A percentile compares a stretch with the other conserved stretches of the same genome.
Evolutionary conservation across 2,797 vertebrate species (phyloP).

Genomic region (Danionella dracula): DNA sequence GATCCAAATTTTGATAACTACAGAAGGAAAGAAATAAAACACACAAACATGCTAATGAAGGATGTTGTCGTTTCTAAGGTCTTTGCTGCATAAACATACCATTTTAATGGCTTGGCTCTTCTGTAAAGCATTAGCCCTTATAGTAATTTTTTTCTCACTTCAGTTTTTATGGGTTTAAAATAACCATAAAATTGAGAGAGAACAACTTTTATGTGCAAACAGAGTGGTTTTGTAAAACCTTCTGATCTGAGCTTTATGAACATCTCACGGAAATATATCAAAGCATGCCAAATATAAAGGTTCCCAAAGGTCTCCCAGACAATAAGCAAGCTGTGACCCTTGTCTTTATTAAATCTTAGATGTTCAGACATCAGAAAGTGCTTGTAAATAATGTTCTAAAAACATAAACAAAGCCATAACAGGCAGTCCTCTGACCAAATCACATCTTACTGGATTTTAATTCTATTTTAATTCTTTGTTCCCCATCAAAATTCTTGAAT

Average conservation of each 20-base stretch:
- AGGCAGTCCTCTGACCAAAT: no score
- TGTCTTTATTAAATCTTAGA: no score
- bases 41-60: not conserved
- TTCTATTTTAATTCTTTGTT: no score
- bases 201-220: not conserved
- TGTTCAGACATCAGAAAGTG: no score
- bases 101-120: conserved; percentile 1
- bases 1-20: no score
- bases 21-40: not conserved
- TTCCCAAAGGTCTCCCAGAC: no score
- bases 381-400: no score
- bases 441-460: no score
- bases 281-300: no score
- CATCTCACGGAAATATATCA: not conserved
- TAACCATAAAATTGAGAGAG: not conserved
- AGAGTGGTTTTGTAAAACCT: conserved; percentile 1
- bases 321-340: no score
- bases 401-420: no score
- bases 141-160: not conserved
- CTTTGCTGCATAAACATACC: not conserved
- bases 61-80: not conserved
- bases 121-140: conserved; percentile 27
- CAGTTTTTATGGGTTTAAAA: conserved; percentile 29
- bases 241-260: not conserved
- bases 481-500: no score